Conservation (phyloP, 2,888 invertebrate genomes). For the Dascillus cervinus region DNA sequence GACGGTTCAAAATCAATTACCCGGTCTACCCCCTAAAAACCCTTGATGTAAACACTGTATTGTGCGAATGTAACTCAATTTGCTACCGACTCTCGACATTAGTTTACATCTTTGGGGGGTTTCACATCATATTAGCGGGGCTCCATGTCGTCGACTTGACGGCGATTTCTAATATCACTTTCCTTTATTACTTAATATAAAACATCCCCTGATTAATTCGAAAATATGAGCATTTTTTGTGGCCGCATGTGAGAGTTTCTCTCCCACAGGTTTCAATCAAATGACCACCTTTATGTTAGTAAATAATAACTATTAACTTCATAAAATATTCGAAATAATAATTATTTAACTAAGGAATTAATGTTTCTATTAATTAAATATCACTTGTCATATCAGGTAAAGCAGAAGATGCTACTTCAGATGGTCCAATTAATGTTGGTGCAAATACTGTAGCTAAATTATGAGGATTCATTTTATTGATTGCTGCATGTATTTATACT, state of each 20-base stretch:
- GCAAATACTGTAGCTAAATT: constrained; percentile 92
- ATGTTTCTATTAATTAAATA: constrained; percentile 66
- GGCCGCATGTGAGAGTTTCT: too few relatives aligned
- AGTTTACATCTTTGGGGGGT: constrained; percentile 34
- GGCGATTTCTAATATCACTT: too few relatives aligned
- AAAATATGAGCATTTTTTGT: too few relatives aligned
- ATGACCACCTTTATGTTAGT: too few relatives aligned
- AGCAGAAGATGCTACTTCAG: constrained; percentile 49
- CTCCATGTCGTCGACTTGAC: constrained; percentile 8
- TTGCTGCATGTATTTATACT: constrained; percentile 67
- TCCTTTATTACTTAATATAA: too few relatives aligned
- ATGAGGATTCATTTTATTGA: constrained; percentile 89
- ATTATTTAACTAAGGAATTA: too few relatives aligned
- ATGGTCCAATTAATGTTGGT: constrained; percentile 76
- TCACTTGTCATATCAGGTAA: constrained; percentile 68
- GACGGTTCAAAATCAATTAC: constrained; percentile 14
- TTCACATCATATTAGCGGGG: constrained; percentile 34
- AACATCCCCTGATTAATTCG: too few relatives aligned
- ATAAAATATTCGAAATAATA: too few relatives aligned
- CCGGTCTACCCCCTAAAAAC: constrained; percentile 26
- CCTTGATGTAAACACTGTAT: constrained; percentile 37
- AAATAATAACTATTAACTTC: too few relatives aligned
- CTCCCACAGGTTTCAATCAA: too few relatives aligned
- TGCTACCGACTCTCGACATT: constrained; percentile 32
- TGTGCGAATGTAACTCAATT: constrained; percentile 38